These are phyloP conservation scores for Chlorocebus sabaeus DNA, from an alignment of 2,113 vertebrate genomes.

Conservation along the genomic window DNA sequence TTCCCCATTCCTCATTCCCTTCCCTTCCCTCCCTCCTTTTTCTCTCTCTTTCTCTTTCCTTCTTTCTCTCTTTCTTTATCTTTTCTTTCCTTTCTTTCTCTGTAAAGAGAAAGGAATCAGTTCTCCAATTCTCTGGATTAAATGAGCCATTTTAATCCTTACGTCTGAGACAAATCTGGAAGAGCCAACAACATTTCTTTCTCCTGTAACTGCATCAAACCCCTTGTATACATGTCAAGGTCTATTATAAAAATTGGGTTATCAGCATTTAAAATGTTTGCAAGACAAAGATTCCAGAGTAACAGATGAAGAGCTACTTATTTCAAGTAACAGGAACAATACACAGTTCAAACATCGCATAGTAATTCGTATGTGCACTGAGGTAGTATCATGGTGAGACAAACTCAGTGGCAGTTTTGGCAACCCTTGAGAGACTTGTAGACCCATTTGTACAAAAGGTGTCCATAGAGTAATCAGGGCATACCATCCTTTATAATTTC, in stretches of 20 bases:
- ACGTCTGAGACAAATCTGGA: not conserved
- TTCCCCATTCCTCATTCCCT: too few relatives aligned
- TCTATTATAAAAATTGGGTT: not conserved
- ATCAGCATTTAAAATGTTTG: not conserved
- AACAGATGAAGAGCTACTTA: not conserved
- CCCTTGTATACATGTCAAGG: not conserved
- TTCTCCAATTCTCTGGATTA: not conserved
- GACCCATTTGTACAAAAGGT: not conserved
- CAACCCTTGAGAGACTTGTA: accelerated
- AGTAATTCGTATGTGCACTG: too few relatives aligned
- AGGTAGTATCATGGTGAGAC: not conserved
- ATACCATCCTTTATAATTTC: not conserved
- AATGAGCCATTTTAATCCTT: not conserved
- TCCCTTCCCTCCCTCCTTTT: too few relatives aligned
- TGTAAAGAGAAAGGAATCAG: not conserved
- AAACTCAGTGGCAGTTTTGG: not conserved
- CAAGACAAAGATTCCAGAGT: not conserved
- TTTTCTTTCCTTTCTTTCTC: not conserved
- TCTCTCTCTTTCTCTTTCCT: too few relatives aligned
- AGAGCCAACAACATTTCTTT: not conserved
- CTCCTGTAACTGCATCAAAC: not conserved
- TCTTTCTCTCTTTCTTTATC: too few relatives aligned
- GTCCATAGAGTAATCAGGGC: not conserved
- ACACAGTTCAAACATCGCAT: not conserved
- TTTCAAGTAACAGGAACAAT: not conserved